These are phyloP conservation scores for Girardinus metallicus DNA, from an alignment of 2,797 vertebrate genomes.

Conservation along the genomic window DNA sequence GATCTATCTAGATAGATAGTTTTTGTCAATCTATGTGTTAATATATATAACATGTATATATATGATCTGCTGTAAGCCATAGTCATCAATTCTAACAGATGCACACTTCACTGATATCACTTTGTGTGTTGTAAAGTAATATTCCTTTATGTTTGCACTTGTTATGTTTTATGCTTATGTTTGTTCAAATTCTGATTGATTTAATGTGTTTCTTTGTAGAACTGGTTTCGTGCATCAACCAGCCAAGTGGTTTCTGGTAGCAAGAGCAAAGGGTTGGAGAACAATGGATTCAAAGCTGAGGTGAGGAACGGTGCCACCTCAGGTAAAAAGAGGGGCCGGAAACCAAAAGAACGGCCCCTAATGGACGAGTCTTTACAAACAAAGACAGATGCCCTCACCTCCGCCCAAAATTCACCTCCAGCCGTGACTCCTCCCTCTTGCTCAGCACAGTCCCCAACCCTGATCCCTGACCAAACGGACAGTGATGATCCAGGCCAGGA, in stretches of 20 bases:
- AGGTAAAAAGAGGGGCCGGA: constrained; percentile 91
- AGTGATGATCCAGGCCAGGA: constrained; percentile 75
- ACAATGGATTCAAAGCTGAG: constrained; percentile 78
- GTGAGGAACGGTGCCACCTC: constrained; percentile 80
- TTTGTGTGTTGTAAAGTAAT: background rate
- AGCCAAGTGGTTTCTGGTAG: constrained; percentile 82
- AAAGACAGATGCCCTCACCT: constrained; percentile 74
- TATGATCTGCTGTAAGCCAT: background rate
- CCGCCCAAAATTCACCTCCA: constrained; percentile 69
- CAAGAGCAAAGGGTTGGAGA: constrained; percentile 81
- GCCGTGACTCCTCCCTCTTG: constrained; percentile 58
- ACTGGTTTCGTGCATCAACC: constrained; percentile 94
- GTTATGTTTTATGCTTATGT: no score
- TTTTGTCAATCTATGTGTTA: no score
- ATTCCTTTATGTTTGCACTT: background rate
- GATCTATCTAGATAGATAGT: no score
- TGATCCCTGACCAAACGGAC: constrained; percentile 70
- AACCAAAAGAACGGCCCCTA: constrained; percentile 87
- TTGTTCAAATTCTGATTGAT: constrained; percentile 5
- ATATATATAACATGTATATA: background rate
- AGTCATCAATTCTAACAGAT: background rate
- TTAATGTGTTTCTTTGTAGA: constrained; percentile 71
- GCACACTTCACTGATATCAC: background rate
- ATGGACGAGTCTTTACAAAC: constrained; percentile 57
- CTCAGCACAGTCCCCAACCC: constrained; percentile 70